Evolutionary conservation across 1,140 invertebrate species (phyloP).

Genomic region (Aphelinus atriplicis): DNA sequence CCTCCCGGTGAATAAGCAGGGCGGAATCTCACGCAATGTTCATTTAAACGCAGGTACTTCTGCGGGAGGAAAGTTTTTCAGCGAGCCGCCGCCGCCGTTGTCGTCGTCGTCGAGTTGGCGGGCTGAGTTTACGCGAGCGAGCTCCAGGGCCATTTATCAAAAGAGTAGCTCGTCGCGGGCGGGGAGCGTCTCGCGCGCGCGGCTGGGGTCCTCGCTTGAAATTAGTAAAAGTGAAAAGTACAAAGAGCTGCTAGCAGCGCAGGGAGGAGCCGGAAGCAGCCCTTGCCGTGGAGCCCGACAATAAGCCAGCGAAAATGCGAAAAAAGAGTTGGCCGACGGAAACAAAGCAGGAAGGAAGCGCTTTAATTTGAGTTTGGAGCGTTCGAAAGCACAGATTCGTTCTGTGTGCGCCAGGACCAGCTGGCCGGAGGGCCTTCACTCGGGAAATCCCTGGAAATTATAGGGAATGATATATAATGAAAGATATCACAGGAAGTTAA

Average conservation of each 20-base stretch:
- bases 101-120: not conserved
- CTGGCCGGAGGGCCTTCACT: too few species aligned
- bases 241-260: slow-evolving; percentile 39
- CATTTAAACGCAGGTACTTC: slow-evolving; percentile 20
- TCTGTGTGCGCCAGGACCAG: too few species aligned
- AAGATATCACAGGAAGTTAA: too few species aligned
- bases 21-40: slow-evolving; percentile 20
- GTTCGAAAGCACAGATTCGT: too few species aligned
- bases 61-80: slow-evolving; percentile 13
- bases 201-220: slow-evolving; percentile 41
- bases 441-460: too few species aligned
- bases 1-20: not conserved
- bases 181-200: slow-evolving; percentile 24
- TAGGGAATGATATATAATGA: too few species aligned
- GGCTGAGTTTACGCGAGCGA: slow-evolving; percentile 26
- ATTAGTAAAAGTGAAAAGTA: slow-evolving; percentile 65
- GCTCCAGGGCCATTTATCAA: slow-evolving; percentile 46
- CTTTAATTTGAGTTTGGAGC: too few species aligned
- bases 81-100: not conserved
- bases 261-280: not conserved
- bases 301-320: slow-evolving; percentile 2
- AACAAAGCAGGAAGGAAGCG: not conserved
- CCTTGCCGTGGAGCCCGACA: not conserved
- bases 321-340: not conserved
- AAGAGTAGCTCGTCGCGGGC: slow-evolving; percentile 44